phyloP scores from a whole-genome alignment of 2,113 vertebrate genomes.

The Conger conger region DNA sequence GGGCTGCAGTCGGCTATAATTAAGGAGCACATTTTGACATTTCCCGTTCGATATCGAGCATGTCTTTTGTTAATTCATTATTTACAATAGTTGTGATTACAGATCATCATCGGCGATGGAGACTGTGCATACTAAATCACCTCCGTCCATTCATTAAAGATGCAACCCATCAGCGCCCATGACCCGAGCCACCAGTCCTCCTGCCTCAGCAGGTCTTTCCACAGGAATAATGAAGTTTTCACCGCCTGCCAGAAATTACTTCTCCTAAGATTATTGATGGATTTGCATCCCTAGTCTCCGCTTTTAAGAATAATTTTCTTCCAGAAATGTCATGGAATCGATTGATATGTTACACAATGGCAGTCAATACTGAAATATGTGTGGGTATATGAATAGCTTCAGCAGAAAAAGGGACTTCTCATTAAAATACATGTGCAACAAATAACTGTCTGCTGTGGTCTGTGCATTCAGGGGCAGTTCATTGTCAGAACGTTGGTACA shows the following conservation, averaged over 20 bases:
- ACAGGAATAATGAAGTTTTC: conserved; percentile 22
- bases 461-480: neutral
- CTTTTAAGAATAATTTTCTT: conserved; percentile 51
- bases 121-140: neutral
- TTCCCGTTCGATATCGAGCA: neutral
- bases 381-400: conserved; percentile 42
- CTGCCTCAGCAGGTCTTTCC: neutral
- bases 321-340: conserved; percentile 58
- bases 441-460: neutral
- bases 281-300: conserved; percentile 41
- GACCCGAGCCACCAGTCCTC: neutral
- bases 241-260: conserved; percentile 8
- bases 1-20: neutral
- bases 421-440: neutral
- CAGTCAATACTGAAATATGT: conserved; percentile 59
- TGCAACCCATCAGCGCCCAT: no score
- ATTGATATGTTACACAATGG: conserved; percentile 36
- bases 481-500: no score
- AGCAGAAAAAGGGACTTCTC: neutral
- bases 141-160: neutral
- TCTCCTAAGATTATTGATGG: conserved; percentile 44
- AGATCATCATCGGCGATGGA: neutral
- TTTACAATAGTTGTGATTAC: neutral
- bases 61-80: neutral
- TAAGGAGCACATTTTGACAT: neutral